phyloP scores from a whole-genome alignment of 2,113 vertebrate species.

The Herpailurus yagouaroundi region DNA sequence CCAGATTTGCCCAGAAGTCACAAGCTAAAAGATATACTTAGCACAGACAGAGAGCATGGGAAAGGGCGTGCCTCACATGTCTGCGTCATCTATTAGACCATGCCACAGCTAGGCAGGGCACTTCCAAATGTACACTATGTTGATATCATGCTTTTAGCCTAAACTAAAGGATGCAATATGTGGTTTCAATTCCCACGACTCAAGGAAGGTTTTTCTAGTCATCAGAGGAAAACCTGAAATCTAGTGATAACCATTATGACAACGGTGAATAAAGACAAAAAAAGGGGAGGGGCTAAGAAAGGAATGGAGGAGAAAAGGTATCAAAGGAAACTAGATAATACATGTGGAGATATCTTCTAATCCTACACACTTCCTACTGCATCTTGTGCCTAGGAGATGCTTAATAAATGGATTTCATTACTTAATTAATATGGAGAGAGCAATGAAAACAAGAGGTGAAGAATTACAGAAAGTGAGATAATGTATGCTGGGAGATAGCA shows the following conservation, averaged over 20 bases:
- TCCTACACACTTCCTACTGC: neutral
- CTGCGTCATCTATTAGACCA: neutral
- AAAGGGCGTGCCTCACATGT: neutral
- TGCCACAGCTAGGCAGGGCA: neutral
- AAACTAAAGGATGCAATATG: neutral
- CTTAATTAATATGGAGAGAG: neutral
- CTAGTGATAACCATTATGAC: neutral
- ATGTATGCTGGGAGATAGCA: neutral
- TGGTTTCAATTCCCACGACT: constrained; percentile 2
- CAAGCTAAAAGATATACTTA: constrained; percentile 16
- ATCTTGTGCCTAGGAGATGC: neutral
- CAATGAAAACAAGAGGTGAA: neutral
- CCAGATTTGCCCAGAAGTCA: constrained; percentile 53
- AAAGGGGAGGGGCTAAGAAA: neutral
- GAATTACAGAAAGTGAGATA: neutral
- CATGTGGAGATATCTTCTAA: neutral
- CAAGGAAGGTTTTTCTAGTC: constrained; percentile 5
- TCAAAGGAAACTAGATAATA: neutral
- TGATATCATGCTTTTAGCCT: neutral
- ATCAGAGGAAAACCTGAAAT: neutral
- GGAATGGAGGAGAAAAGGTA: neutral
- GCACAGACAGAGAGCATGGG: neutral
- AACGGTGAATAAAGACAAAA: neutral
- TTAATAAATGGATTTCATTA: neutral
- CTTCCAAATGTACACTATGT: neutral